These are phyloP conservation scores for Habropoda laboriosa DNA, from an alignment of 1,140 invertebrate genomes.

Conservation along the genomic window DNA sequence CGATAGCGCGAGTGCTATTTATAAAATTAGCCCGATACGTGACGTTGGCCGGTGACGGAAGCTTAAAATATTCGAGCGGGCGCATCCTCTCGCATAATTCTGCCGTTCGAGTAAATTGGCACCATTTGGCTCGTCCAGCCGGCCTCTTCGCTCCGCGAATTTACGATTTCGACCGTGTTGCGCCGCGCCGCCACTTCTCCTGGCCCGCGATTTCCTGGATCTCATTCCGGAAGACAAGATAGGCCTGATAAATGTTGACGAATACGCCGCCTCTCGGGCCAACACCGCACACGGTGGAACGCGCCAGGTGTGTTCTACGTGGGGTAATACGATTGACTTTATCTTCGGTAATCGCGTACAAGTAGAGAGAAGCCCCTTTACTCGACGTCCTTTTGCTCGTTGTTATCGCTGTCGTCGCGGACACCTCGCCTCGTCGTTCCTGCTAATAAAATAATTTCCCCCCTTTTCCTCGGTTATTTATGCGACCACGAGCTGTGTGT, in stretches of 20 bases:
- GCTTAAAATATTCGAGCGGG: constrained; percentile 28
- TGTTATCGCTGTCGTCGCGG: neutral
- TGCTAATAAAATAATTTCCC: constrained; percentile 74
- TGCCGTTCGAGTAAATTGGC: constrained; percentile 44
- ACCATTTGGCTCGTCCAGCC: constrained; percentile 35
- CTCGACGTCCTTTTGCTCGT: neutral
- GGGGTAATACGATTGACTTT: constrained; percentile 68
- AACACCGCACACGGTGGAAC: constrained; percentile 8
- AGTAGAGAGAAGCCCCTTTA: neutral
- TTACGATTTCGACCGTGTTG: constrained; percentile 21
- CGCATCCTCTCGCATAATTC: constrained; percentile 38
- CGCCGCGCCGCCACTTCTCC: too few species aligned
- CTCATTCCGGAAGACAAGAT: constrained; percentile 29
- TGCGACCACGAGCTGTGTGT: constrained; percentile 34
- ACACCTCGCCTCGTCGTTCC: neutral
- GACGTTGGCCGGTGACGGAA: neutral
- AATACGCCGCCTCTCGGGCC: constrained; percentile 3
- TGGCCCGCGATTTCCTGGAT: neutral
- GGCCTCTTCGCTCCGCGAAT: constrained; percentile 2
- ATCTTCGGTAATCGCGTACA: constrained; percentile 45
- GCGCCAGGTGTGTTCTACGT: constrained; percentile 58
- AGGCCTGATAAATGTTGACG: constrained; percentile 41
- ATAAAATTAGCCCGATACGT: constrained; percentile 23
- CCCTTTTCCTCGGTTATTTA: constrained; percentile 73
- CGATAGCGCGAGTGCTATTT: constrained; percentile 14